A percentile compares a stretch with the other conserved stretches of the same genome.
phyloP scores from a whole-genome alignment of 2,113 vertebrate species.

The Nothobranchius furzeri region DNA sequence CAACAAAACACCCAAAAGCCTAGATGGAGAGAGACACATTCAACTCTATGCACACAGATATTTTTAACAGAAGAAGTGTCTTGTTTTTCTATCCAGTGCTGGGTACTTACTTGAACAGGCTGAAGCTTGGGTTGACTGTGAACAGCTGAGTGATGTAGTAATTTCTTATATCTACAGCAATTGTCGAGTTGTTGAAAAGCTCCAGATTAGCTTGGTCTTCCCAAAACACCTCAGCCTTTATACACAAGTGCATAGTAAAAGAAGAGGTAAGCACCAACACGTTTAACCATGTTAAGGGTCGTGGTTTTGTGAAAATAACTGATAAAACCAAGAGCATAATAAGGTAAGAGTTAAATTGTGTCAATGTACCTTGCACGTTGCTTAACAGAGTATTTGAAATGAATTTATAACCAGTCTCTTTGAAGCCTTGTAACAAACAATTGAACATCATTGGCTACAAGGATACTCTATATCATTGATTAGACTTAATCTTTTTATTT shows the following conservation, averaged over 20 bases:
- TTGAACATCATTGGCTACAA: no score
- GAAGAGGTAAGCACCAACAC: slow-evolving; percentile 30
- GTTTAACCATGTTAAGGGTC: slow-evolving; percentile 20
- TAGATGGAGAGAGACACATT: slow-evolving; percentile 5
- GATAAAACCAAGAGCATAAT: no score
- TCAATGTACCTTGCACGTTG: no score
- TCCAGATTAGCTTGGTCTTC: slow-evolving; percentile 62
- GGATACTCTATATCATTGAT: no score
- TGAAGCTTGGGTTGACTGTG: slow-evolving; percentile 45
- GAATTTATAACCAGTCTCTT: no score
- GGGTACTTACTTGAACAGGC: slow-evolving; percentile 40
- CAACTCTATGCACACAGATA: background rate
- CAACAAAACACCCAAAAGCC: slow-evolving; percentile 42
- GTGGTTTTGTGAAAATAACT: no score
- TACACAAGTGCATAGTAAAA: slow-evolving; percentile 1
- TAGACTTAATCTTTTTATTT: no score
- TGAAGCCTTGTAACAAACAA: no score
- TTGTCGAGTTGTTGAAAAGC: slow-evolving; percentile 57
- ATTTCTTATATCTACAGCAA: slow-evolving; percentile 39
- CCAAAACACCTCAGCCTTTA: slow-evolving; percentile 54
- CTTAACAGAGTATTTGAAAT: no score
- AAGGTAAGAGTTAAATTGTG: no score
- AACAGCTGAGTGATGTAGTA: slow-evolving; percentile 59
- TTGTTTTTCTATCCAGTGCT: background rate
- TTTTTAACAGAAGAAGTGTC: no score